Conservation (phyloP, 1,140 invertebrate species). For the Calliphora vicina region DNA sequence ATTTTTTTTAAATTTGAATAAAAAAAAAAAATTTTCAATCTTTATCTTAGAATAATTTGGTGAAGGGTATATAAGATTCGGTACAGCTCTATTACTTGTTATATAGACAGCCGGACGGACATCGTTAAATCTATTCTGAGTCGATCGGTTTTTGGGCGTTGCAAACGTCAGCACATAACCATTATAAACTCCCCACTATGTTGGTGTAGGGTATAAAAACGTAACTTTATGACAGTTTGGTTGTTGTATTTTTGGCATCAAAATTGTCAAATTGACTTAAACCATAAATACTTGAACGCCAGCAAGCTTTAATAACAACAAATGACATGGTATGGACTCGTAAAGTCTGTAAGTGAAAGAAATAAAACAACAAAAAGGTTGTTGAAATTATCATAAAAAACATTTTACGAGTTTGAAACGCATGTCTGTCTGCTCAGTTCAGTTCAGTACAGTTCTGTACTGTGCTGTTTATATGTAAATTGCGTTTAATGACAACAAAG, state of each 20-base stretch:
- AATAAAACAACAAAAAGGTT: slow-evolving; percentile 14
- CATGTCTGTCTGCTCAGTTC: not conserved
- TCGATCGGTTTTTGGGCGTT: no score
- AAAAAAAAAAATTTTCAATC: no score
- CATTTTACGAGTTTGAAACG: not conserved
- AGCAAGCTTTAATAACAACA: not conserved
- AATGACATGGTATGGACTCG: not conserved
- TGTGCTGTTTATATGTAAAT: not conserved
- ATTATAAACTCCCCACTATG: no score
- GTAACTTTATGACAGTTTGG: not conserved
- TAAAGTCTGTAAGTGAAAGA: not conserved
- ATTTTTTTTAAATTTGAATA: no score
- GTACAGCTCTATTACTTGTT: no score
- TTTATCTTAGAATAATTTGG: no score
- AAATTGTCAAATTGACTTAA: slow-evolving; percentile 1
- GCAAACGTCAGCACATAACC: no score
- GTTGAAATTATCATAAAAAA: slow-evolving; percentile 29
- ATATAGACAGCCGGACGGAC: no score
- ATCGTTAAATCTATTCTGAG: no score
- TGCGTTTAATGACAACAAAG: slow-evolving; percentile 21
- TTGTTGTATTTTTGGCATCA: not conserved
- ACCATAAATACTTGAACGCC: not conserved
- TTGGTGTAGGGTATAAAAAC: no score
- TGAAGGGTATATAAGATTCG: no score
- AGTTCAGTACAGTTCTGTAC: not conserved